phyloP scores from a whole-genome alignment of 2,888 invertebrate species.

The Synanthedon myopaeformis region DNA sequence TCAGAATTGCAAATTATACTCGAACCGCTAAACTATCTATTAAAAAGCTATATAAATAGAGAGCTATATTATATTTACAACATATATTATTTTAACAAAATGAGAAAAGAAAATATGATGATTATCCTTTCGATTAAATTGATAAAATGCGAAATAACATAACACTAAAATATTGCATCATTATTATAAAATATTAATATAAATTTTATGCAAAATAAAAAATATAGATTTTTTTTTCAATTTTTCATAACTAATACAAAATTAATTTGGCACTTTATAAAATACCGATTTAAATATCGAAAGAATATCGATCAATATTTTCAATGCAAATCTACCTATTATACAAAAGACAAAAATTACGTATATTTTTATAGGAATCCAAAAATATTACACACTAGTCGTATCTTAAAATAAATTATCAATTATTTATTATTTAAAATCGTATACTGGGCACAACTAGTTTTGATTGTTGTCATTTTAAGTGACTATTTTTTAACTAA shows the following conservation, averaged over 20 bases:
- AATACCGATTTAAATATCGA: conserved; percentile 30
- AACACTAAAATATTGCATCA: conserved; percentile 6
- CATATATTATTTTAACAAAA: conserved; percentile 32
- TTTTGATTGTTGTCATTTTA: conserved; percentile 68
- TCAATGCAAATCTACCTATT: conserved; percentile 25
- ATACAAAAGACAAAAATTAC: conserved; percentile 53
- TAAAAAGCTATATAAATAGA: conserved; percentile 22
- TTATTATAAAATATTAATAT: not conserved
- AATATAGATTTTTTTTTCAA: not conserved
- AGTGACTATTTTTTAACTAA: conserved; percentile 68
- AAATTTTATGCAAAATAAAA: not conserved
- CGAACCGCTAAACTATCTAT: conserved; percentile 10
- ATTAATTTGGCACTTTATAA: conserved; percentile 60
- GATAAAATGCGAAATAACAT: not conserved
- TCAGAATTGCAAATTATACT: conserved; percentile 22
- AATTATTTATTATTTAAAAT: conserved; percentile 61
- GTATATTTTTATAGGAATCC: conserved; percentile 71
- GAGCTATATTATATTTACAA: conserved; percentile 47
- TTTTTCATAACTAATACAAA: conserved; percentile 19
- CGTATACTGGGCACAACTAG: conserved; percentile 72
- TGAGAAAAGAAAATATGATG: conserved; percentile 34
- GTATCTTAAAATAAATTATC: conserved; percentile 69
- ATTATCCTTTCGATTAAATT: conserved; percentile 41
- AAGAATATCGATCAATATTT: conserved; percentile 53
- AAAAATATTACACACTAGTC: conserved; percentile 67